Base-by-base conservation (phyloP, 2,113 vertebrate species). In the Cyprinodon brontotheroides region DNA sequence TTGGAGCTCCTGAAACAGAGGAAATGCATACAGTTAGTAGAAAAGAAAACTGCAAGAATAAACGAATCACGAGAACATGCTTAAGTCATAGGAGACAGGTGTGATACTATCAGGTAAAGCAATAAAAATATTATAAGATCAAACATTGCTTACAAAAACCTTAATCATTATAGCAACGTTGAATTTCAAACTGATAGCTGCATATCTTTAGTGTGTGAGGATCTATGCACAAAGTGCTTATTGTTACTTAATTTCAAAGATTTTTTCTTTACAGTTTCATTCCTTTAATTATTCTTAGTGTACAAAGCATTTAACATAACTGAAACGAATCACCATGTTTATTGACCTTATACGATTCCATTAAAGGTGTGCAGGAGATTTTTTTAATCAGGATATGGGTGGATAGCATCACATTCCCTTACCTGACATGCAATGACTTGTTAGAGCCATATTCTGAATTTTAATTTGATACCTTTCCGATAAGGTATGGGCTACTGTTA, bases 1-100 rank as follows among this genome's bases (percentile, higher is more conserved):
- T 98, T 65, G 96, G 98, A 22, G 96, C 93, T 76, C 96, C 98
- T 99, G 76, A 14, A 78, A 78, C 8, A 65, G 63, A 74, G 2
- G n/a, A 61, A 63, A 41, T 36, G 4, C 2, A 57, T 57, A 59
- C 6, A 47, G 79, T 0, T 84, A 62, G 1, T 4, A 13, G 11
- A 66, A 5, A 66, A 59, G 38, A 71, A 29, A 4, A 3, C 6
- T n/a, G 15, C 4, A 50, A 53, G 17, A 20, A 11, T 12, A 12
- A 38, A 50, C 8, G 17, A 17, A 37, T 2, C 2, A 37, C 38
- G 29, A 50, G 38, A 39, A 15, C 36, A 38, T 40, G 13, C 17
- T 5, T 20, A 39, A 40, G 37, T 9, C 10, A 57, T 14, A 53
- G 3, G 17, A n/a, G 0, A 20, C 50, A 57, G 9, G 50, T 57